Evolutionary conservation across 92 coral and sea anemone genomes (phyloP), one percentile per base, ranked within the genome.

Genomic region (Pocillopora grandis): DNA sequence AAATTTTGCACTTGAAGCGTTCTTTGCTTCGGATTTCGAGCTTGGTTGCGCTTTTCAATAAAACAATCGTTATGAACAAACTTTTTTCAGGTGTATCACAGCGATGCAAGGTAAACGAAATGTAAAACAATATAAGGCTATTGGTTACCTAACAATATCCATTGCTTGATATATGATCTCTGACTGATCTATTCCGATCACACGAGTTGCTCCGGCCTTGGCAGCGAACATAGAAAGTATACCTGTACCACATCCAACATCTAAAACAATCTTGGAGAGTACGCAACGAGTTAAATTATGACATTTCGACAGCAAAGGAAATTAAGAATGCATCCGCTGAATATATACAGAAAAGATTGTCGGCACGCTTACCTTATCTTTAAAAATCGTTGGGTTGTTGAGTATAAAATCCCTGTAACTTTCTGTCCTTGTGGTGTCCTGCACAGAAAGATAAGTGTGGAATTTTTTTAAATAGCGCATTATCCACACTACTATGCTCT

Each of bases 201-300:
- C 99, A 9, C 89, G 98, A 21, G 85, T 87, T 18, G 99, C 99
- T 20, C 99, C 98, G 72, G 99, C 91, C 88, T 90, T 88, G 7
- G 99, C 99, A 10, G 98, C 99, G 90, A 96, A 96, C 98, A 96
- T 96, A 69, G 98, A 96, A 1, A 96, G 92, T 58, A 96, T 96
- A 20, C 99, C 99, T 0, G 99, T 90, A n/a, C 99, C 99, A 88
- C 99, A 96, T 31, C 99, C 99, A 66, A 96, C 75, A 79, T 96
- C 99, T 23, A 96, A 65, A 58, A 96, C 97, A 49, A 96, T 90
- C 98, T 93, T 10, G 56, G 21, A 20, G 35, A 35, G 58, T 17
- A 62, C 0, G 27, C 1, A 31, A 33, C 55, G 10, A 16, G 73
- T 69, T 69, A 35, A 69, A 35, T 27, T 19, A 33, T 31, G 10